Evolutionary conservation across 2,888 invertebrate genomes (phyloP).

Genomic region (Tipula confusa): DNA sequence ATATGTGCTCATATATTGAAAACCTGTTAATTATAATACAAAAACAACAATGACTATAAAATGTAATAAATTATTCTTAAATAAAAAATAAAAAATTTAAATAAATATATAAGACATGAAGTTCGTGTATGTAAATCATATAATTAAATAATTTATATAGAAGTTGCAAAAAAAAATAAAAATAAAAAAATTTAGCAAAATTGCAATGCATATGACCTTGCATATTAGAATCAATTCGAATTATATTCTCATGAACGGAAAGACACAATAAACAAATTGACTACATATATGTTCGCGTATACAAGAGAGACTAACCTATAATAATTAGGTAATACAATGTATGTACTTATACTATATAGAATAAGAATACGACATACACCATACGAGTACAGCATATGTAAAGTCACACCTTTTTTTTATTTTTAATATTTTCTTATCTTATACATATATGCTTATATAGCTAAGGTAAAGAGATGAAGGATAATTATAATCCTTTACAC

Average conservation of each 20-base stretch:
- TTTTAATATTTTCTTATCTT: neutral
- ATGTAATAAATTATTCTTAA: constrained; percentile 20
- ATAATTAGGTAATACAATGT: neutral
- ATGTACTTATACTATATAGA: neutral
- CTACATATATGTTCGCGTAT: neutral
- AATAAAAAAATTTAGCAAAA: no score
- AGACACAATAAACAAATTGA: constrained; percentile 5
- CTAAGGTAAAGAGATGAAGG: neutral
- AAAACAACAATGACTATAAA: neutral
- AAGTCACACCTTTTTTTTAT: neutral
- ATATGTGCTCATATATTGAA: neutral
- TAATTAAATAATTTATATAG: constrained; percentile 5
- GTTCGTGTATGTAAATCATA: constrained; percentile 25
- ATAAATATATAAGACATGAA: constrained; percentile 3
- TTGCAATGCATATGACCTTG: constrained; percentile 25
- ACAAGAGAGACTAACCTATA: neutral
- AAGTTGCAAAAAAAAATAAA: neutral
- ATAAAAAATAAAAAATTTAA: neutral
- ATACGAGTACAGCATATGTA: neutral
- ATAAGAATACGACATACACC: neutral
- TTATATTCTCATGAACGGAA: constrained; percentile 6
- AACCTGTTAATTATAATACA: constrained; percentile 7
- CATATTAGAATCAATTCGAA: constrained; percentile 20
- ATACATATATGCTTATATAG: neutral
- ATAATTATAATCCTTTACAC: constrained; percentile 25